A percentile compares a stretch with the other conserved stretches of the same genome.
These are phyloP conservation scores for Antrozous pallidus DNA, from an alignment of 2,797 vertebrate genomes.

Conservation along the genomic window DNA sequence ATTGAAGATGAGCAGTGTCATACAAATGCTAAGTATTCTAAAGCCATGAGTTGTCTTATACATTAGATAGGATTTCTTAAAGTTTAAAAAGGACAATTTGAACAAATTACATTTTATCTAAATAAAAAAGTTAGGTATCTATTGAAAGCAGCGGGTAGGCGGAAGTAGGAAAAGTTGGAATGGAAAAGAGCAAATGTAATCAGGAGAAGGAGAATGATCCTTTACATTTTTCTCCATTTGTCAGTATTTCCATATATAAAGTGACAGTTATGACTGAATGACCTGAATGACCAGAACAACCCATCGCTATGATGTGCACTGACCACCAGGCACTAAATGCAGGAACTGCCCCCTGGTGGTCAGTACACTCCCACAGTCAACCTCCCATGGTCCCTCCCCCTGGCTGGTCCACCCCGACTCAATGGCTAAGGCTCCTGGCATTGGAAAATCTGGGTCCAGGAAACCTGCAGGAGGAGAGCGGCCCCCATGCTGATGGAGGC, in stretches of 20 bases:
- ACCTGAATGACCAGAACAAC: too few species aligned
- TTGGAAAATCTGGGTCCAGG: too few species aligned
- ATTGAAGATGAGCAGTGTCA: constrained; percentile 33
- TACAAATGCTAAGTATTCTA: constrained; percentile 71
- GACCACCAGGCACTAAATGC: too few species aligned
- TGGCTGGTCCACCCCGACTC: too few species aligned
- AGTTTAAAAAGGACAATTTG: constrained; percentile 56
- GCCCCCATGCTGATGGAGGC: too few species aligned
- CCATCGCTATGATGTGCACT: accelerated
- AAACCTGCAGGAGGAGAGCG: too few species aligned
- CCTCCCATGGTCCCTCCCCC: too few species aligned
- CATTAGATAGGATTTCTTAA: constrained; percentile 18
- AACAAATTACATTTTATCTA: constrained; percentile 60
- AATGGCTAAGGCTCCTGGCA: too few species aligned
- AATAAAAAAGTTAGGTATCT: background rate
- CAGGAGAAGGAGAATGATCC: background rate
- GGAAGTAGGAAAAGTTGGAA: background rate
- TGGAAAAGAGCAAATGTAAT: constrained; percentile 13
- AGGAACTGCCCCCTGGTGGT: too few species aligned
- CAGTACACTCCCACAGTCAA: too few species aligned
- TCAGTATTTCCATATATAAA: background rate
- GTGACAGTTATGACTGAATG: too few species aligned
- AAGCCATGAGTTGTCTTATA: constrained; percentile 50
- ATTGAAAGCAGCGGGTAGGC: background rate
- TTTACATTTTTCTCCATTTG: constrained; percentile 16